phyloP scores from a whole-genome alignment of 2,113 vertebrate genomes.

The Pitta sordida region DNA sequence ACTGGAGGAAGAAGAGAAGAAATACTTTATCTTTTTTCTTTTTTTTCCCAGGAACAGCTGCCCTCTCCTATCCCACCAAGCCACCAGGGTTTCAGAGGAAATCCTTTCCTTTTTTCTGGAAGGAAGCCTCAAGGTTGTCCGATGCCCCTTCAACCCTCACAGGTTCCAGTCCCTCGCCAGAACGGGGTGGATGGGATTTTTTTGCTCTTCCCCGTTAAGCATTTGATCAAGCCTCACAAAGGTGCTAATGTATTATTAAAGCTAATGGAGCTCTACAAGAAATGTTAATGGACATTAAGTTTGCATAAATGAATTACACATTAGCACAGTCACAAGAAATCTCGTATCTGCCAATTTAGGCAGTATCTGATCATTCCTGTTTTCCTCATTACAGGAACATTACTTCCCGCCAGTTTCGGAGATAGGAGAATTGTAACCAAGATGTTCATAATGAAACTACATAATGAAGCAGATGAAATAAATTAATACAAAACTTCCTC shows the following conservation, averaged over 20 bases:
- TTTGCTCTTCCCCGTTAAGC: background rate
- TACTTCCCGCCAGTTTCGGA: slow-evolving; percentile 69
- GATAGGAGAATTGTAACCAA: slow-evolving; percentile 76
- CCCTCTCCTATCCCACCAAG: background rate
- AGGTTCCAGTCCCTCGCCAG: background rate
- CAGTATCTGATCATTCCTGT: slow-evolving; percentile 77
- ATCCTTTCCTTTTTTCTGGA: background rate
- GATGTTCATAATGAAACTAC: slow-evolving; percentile 73
- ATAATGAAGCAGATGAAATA: slow-evolving; percentile 72
- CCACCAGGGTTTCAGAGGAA: background rate
- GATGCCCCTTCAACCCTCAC: background rate
- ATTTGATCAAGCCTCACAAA: slow-evolving; percentile 76
- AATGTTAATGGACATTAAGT: slow-evolving; percentile 82
- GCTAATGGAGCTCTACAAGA: slow-evolving; percentile 80
- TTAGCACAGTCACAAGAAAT: slow-evolving; percentile 75
- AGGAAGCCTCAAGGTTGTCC: background rate
- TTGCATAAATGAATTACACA: slow-evolving; percentile 85
- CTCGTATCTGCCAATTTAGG: slow-evolving; percentile 77
- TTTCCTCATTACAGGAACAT: slow-evolving; percentile 78
- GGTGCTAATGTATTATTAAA: slow-evolving; percentile 82
- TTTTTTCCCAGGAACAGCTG: accelerated
- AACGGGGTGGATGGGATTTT: background rate
- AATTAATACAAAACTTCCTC: slow-evolving; percentile 54
- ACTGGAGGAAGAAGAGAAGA: background rate
- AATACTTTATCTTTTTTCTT: background rate